These are phyloP conservation scores for Ceratina australensis DNA, from an alignment of 1,140 invertebrate species.

Conservation along the genomic window DNA sequence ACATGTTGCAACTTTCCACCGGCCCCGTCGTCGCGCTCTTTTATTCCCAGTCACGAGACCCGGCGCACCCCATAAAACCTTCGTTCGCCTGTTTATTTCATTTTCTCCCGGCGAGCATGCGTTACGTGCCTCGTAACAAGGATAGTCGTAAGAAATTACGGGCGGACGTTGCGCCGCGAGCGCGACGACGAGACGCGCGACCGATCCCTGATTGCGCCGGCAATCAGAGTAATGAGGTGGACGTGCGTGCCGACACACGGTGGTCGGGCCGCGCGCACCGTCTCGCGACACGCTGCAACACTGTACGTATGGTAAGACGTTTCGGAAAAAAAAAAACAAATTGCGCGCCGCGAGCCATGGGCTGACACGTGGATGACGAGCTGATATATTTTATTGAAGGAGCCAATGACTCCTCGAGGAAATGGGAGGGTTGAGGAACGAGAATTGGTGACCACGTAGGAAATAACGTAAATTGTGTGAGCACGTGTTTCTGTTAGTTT, in stretches of 20 bases:
- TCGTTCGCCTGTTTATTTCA: background rate
- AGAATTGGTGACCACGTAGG: background rate
- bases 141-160: background rate
- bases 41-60: slow-evolving; percentile 7
- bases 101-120: background rate
- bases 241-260: slow-evolving; percentile 30
- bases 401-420: background rate
- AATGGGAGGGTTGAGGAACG: too few relatives aligned
- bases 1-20: slow-evolving; percentile 67
- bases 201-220: slow-evolving; percentile 36
- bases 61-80: background rate
- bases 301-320: background rate
- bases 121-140: background rate
- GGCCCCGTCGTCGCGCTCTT: slow-evolving; percentile 48
- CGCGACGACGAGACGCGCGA: background rate
- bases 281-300: background rate
- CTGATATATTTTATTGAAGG: slow-evolving; percentile 7
- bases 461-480: background rate
- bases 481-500: background rate
- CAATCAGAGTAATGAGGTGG: slow-evolving; percentile 44
- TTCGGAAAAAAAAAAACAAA: background rate
- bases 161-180: slow-evolving; percentile 7
- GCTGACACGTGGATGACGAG: slow-evolving; percentile 6
- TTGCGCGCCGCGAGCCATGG: background rate
- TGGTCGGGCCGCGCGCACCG: background rate